Base-by-base conservation (phyloP, 2,888 invertebrate genomes). In the Monopis laevigella region DNA sequence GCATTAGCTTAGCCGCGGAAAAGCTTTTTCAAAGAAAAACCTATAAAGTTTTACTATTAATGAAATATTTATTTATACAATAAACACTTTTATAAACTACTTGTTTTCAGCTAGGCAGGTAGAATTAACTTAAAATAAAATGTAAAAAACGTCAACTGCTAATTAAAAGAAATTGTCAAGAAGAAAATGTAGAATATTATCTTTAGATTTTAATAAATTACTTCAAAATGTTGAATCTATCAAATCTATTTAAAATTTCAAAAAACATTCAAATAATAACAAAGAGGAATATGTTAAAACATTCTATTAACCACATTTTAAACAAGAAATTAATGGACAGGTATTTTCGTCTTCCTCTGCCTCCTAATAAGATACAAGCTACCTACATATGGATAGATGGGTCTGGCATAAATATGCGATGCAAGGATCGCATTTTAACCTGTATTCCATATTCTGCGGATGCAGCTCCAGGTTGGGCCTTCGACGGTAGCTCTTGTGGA, bases 401-500 rank as follows among this genome's bases (percentile, higher is more conserved):
- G 12, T 88, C 88, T 2, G 90, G 89, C 2, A 87, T 89, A 52
- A 82, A 86, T 53, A 58, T 91, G 50, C 77, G 92, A 49, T 72
- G 82, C 46, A 90, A 91, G 62, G 87, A 88, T 40, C 80, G 86
- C 46, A 86, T 90, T 2, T 58, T 90, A 16, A 82, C 84, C 54
- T 84, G 82, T 51, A 72, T 83, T 8, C 90, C 90, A n/a, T 78
- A 74, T 43, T 54, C 61, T 13, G 71, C 85, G 7, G 72, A 68
- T 2, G 58, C 57, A 27, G 63, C 86, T 26, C 96, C 96, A 2
- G 74, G 84, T 14, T 96, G 96, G 96, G 90, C 92, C 52, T 96
- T 92, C 58, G 96, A 96, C 71, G 96, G 96, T 30, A 94, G 94
- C 62, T 95, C 95, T 2, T 92, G 92, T 1, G 90, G 89, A 47